Evolutionary conservation across 2,888 invertebrate species (phyloP).

Genomic region (Priocnemis perturbator): DNA sequence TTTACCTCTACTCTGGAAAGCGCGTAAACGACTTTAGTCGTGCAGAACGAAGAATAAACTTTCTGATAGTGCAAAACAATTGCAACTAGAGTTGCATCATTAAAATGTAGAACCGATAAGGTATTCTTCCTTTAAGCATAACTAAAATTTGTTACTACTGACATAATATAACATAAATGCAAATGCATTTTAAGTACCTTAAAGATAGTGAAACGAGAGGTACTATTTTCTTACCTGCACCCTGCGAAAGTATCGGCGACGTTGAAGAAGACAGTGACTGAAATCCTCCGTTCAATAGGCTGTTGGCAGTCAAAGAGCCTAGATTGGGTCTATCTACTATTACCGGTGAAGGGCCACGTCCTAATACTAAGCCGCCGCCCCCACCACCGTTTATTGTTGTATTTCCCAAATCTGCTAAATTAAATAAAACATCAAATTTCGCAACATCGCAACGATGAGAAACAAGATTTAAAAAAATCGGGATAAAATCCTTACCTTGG

Average conservation of each 20-base stretch:
- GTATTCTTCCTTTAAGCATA: too few relatives aligned
- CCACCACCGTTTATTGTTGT: conserved; percentile 76
- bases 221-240: conserved; percentile 58
- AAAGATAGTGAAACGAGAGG: too few relatives aligned
- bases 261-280: conserved; percentile 79
- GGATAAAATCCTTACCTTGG: conserved; percentile 70
- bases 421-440: conserved; percentile 29
- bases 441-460: neutral
- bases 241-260: conserved; percentile 79
- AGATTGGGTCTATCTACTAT: conserved; percentile 76
- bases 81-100: neutral
- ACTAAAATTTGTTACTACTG: conserved; percentile 10
- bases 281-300: conserved; percentile 77
- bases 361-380: conserved; percentile 76
- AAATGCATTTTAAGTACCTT: neutral
- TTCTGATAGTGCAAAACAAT: neutral
- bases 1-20: conserved; percentile 2
- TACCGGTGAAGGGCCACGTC: conserved; percentile 80
- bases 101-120: too few relatives aligned
- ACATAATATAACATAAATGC: conserved; percentile 10
- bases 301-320: conserved; percentile 65
- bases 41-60: neutral
- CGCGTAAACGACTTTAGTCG: neutral
- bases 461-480: conserved; percentile 7
- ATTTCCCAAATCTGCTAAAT: conserved; percentile 74